phyloP scores from a whole-genome alignment of 2,113 vertebrate genomes.

The Noctilio leporinus region DNA sequence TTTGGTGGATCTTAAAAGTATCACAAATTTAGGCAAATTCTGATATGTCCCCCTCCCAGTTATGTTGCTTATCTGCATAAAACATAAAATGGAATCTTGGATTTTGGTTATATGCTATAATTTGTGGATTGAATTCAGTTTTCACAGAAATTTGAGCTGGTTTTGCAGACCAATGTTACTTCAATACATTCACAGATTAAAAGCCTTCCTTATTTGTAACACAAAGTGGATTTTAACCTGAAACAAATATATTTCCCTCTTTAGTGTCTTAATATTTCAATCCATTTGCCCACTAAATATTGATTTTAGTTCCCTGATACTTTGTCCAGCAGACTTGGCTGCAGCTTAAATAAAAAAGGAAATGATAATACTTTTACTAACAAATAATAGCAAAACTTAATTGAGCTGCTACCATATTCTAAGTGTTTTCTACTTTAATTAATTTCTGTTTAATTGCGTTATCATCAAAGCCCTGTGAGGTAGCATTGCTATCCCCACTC shows the following conservation, averaged over 20 bases:
- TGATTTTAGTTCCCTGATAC: not conserved
- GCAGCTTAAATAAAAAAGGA: not conserved
- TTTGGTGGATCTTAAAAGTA: conserved; percentile 22
- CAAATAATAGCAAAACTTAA: conserved; percentile 4
- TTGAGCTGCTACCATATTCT: not conserved
- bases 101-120: conserved; percentile 1
- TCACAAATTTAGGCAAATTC: conserved; percentile 2
- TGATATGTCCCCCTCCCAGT: not conserved
- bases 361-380: not conserved
- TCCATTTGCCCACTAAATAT: not conserved
- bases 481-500: not conserved
- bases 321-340: not conserved
- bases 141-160: not conserved
- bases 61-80: not conserved
- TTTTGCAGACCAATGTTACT: too few relatives aligned
- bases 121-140: not conserved
- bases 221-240: not conserved
- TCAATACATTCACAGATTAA: not conserved
- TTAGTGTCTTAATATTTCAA: not conserved
- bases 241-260: not conserved
- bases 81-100: conserved; percentile 8
- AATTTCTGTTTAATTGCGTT: not conserved
- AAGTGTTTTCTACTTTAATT: not conserved
- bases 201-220: not conserved
- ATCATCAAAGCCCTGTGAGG: not conserved